phyloP scores from a whole-genome alignment of 2,888 invertebrate species.

The Metopia argyrocephala region DNA sequence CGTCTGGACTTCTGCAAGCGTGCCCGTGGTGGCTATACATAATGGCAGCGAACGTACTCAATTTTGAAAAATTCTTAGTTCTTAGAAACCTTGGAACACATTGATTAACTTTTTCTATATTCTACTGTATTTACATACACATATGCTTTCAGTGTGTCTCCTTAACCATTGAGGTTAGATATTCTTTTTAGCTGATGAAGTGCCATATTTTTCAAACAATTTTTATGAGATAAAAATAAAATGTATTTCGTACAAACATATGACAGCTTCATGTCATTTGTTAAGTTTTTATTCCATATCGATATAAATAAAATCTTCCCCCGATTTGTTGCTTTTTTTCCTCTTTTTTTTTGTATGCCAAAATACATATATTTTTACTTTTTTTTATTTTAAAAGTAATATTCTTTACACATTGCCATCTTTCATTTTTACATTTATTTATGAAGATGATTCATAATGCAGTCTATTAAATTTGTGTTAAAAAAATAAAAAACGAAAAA shows the following conservation, averaged over 20 bases:
- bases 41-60: no score
- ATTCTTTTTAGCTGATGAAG: conserved; percentile 49
- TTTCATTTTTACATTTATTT: conserved; percentile 7
- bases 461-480: conserved; percentile 37
- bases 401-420: conserved; percentile 43
- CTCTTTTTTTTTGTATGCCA: background rate
- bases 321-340: background rate
- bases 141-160: no score
- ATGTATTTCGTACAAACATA: conserved; percentile 38
- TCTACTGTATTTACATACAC: no score
- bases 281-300: conserved; percentile 50
- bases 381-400: conserved; percentile 18
- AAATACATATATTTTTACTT: background rate
- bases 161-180: no score
- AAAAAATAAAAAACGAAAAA: conserved; percentile 11
- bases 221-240: no score
- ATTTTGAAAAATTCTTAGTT: no score
- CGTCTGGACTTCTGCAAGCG: no score
- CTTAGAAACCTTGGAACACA: no score
- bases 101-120: no score
- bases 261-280: conserved; percentile 60
- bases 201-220: conserved; percentile 54
- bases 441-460: conserved; percentile 36
- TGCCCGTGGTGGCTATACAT: no score
- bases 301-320: conserved; percentile 39